These are phyloP conservation scores for Remorina albescens DNA, from an alignment of 2,797 vertebrate species.

Conservation along the genomic window DNA sequence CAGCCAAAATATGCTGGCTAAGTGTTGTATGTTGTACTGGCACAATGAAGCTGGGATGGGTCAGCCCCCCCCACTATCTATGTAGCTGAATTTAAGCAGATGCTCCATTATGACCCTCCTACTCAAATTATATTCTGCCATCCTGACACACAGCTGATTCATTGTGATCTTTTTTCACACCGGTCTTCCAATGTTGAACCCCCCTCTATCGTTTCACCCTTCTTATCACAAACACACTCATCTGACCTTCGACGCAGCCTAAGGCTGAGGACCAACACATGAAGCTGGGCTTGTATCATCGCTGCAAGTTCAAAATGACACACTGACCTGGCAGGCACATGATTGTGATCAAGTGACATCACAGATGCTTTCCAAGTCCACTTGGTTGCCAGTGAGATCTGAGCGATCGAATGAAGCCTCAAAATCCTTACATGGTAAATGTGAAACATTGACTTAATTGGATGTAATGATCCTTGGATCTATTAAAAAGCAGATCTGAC, in stretches of 20 bases:
- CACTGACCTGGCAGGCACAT: conserved; percentile 1
- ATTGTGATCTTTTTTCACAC: conserved; percentile 8
- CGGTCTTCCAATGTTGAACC: neutral
- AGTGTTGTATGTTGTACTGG: neutral
- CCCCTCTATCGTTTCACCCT: conserved; percentile 8
- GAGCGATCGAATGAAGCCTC: neutral
- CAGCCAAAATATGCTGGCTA: conserved; percentile 9
- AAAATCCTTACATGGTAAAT: neutral
- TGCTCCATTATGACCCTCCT: conserved; percentile 10
- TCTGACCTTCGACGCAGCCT: conserved; percentile 46
- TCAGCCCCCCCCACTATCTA: conserved; percentile 9
- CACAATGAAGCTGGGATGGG: conserved; percentile 13
- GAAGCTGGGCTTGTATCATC: conserved; percentile 27
- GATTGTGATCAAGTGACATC: conserved; percentile 37
- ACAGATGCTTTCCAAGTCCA: neutral
- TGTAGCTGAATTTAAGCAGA: conserved; percentile 12
- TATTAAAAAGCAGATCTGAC: neutral
- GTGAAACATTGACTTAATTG: neutral
- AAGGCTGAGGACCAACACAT: conserved; percentile 33
- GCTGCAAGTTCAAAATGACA: conserved; percentile 34
- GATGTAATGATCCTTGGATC: neutral
- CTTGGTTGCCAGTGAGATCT: neutral
- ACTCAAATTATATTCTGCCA: conserved; percentile 10
- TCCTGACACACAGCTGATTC: too few relatives aligned
- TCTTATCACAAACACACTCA: conserved; percentile 27